Conservation (phyloP, 2,888 invertebrate genomes). For the Caenorhabditis wallacei region DNA sequence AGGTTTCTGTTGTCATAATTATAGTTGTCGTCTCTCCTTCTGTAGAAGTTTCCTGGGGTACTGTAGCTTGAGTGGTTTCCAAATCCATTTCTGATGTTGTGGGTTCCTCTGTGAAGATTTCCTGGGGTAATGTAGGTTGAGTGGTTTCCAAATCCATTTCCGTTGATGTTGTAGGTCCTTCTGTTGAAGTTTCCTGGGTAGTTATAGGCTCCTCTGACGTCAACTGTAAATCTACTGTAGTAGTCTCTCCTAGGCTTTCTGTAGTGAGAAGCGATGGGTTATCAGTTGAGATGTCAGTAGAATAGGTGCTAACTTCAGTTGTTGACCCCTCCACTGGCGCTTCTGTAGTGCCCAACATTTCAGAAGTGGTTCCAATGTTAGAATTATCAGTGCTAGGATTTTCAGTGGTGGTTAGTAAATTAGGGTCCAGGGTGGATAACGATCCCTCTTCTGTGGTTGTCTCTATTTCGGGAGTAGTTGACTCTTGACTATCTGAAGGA, state of each 20-base stretch:
- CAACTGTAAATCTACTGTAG: background rate
- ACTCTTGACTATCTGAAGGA: background rate
- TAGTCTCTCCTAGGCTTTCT: background rate
- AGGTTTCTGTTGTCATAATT: background rate
- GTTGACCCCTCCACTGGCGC: background rate
- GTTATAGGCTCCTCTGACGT: background rate
- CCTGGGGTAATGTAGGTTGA: no score
- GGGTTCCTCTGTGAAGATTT: no score
- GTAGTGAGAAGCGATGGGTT: background rate
- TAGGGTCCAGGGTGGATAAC: constrained; percentile 9
- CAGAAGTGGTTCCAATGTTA: background rate
- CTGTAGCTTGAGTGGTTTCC: no score
- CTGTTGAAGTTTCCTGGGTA: constrained; percentile 5
- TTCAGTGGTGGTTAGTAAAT: background rate
- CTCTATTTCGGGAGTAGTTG: background rate
- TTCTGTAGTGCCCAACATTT: no score
- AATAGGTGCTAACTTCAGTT: background rate
- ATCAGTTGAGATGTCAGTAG: constrained; percentile 3
- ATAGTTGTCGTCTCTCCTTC: constrained; percentile 4
- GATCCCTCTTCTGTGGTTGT: constrained; percentile 6
- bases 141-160: no score
- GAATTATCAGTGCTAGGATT: background rate
- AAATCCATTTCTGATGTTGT: no score
- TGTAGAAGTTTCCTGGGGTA: background rate
- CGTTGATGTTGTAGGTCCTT: no score